phyloP scores from a whole-genome alignment of 2,113 vertebrate genomes.

The Zapus hudsonius region DNA sequence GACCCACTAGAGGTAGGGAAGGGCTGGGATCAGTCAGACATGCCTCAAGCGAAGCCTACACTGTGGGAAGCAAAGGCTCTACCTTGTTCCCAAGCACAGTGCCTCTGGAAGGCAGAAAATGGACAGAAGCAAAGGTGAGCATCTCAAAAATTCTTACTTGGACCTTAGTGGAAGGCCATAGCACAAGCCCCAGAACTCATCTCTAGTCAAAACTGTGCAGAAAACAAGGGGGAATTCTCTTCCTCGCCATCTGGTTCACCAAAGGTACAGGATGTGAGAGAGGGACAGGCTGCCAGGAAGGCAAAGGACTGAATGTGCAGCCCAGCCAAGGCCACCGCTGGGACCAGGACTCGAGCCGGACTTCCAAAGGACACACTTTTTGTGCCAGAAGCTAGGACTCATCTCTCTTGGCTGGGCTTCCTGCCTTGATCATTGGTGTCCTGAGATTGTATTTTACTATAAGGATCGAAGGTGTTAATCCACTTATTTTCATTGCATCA shows the following conservation, averaged over 20 bases:
- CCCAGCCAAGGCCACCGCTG: not conserved
- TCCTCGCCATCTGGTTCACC: not conserved
- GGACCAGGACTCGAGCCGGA: not conserved
- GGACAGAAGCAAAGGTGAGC: not conserved
- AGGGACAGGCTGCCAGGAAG: not conserved
- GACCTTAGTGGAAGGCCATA: not conserved
- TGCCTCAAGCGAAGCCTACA: too few relatives aligned
- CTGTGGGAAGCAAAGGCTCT: not conserved
- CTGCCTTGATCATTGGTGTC: not conserved
- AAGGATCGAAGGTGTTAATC: conserved; percentile 68
- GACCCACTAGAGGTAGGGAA: not conserved
- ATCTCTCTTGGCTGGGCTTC: conserved; percentile 27
- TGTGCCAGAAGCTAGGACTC: not conserved
- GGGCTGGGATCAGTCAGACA: not conserved
- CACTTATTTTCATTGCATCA: conserved; percentile 31
- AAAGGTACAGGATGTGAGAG: not conserved
- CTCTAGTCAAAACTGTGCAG: not conserved
- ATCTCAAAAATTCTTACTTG: not conserved
- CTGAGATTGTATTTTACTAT: not conserved
- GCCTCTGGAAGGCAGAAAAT: not conserved
- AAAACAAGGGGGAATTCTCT: not conserved
- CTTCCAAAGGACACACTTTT: not conserved
- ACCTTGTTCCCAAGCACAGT: not conserved
- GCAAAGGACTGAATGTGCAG: too few relatives aligned
- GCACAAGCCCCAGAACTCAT: not conserved